A percentile compares a stretch with the other conserved stretches of the same genome.
phyloP scores from a whole-genome alignment of 2,888 invertebrate species.

The Phrixothrix hirtus region DNA sequence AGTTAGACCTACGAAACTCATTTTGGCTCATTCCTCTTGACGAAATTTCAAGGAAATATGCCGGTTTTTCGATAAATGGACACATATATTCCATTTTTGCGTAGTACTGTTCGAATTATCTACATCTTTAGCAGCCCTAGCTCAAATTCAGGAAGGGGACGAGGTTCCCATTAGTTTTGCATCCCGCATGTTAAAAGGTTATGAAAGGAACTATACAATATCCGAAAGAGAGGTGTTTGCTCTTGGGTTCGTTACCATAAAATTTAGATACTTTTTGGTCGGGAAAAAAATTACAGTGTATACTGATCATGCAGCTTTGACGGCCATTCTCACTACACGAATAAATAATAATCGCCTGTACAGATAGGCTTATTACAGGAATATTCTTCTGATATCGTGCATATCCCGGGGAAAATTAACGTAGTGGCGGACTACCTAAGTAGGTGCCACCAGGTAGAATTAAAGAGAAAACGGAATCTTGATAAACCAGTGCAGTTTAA shows the following conservation, averaged over 20 bases:
- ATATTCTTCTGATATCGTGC: neutral
- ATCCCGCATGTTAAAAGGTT: neutral
- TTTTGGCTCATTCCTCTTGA: neutral
- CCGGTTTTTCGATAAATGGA: neutral
- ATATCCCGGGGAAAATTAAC: neutral
- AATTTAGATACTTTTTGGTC: neutral
- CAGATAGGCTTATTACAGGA: neutral
- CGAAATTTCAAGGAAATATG: neutral
- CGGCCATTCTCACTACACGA: neutral
- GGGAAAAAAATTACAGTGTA: neutral
- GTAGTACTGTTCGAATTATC: neutral
- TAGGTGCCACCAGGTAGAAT: neutral
- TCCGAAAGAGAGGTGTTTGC: neutral
- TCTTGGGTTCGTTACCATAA: neutral
- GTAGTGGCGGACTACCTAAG: neutral
- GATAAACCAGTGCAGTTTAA: too few relatives aligned
- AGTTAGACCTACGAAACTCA: neutral
- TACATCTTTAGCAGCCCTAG: neutral
- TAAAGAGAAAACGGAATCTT: neutral
- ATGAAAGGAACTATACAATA: neutral
- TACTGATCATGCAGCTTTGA: neutral
- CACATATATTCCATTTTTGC: neutral
- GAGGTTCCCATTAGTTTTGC: slow-evolving; percentile 1
- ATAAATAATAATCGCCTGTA: neutral
- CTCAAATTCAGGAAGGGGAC: neutral